Evolutionary conservation across 2,113 vertebrate species (phyloP).

Genomic region (Vidua macroura): DNA sequence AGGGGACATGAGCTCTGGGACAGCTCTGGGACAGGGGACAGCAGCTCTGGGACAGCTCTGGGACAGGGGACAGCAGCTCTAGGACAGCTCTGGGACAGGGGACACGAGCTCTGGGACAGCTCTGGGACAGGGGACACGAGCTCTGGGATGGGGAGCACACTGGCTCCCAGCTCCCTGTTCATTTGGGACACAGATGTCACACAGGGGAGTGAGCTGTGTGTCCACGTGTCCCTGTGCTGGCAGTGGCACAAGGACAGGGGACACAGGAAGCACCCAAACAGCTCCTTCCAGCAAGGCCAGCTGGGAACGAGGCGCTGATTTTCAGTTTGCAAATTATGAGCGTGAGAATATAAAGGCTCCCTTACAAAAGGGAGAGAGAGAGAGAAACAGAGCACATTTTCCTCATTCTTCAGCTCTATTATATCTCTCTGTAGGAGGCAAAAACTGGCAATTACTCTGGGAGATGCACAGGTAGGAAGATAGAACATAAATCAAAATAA

Average conservation of each 20-base stretch:
- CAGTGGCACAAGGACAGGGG: neutral
- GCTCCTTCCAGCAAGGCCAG: neutral
- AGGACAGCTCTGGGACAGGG: too few relatives aligned
- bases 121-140: fast-evolving
- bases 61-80: too few relatives aligned
- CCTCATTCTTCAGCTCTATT: conserved; percentile 43
- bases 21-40: neutral
- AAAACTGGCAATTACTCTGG: conserved; percentile 58
- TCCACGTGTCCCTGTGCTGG: neutral
- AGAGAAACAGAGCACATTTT: conserved; percentile 5
- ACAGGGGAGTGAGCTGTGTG: neutral
- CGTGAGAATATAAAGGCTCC: conserved; percentile 1
- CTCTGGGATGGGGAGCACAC: neutral
- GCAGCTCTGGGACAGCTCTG: fast-evolving
- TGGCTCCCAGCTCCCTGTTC: neutral
- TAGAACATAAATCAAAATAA: conserved; percentile 57
- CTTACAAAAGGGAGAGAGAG: neutral
- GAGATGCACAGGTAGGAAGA: conserved; percentile 45
- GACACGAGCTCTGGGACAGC: neutral
- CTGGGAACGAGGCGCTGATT: neutral
- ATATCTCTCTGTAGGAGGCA: conserved; percentile 27
- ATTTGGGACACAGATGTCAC: neutral
- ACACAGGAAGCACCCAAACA: neutral
- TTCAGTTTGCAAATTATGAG: conserved; percentile 33
- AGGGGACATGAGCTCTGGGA: neutral